Percentiles rank a stretch among this genome's conserved stretches.
Conservation (phyloP, 2,888 invertebrate genomes). For the Epsilonema sp. region DNA sequence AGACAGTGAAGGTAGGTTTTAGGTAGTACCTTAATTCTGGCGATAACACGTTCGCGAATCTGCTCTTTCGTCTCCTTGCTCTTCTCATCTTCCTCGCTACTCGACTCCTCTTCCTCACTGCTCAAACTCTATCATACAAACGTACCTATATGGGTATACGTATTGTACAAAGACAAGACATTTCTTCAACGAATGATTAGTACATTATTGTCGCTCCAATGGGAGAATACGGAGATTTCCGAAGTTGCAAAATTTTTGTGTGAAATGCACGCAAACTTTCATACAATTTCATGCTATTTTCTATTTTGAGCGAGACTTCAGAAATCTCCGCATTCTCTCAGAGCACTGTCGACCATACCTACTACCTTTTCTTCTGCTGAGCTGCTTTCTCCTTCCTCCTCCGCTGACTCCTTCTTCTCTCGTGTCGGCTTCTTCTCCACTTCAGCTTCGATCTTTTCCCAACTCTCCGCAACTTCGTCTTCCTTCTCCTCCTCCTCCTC, state of each 20-base stretch:
- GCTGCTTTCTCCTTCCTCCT: slow-evolving; percentile 31
- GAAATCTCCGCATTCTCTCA: no score
- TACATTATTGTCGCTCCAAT: no score
- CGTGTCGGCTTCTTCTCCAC: slow-evolving; percentile 37
- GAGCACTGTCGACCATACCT: slow-evolving; percentile 42
- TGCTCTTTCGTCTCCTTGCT: slow-evolving; percentile 47
- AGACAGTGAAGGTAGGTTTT: no score
- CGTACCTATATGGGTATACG: no score
- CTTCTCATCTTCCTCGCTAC: slow-evolving; percentile 17
- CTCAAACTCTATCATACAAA: not conserved
- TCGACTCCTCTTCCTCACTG: slow-evolving; percentile 28
- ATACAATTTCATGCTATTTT: no score
- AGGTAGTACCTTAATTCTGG: slow-evolving; percentile 51
- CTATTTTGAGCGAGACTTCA: no score
- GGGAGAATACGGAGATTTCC: not conserved
- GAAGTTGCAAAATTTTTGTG: not conserved
- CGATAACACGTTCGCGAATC: slow-evolving; percentile 48
- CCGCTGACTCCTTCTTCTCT: slow-evolving; percentile 25
- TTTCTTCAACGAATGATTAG: no score
- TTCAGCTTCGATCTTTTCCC: no score
- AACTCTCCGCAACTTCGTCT: slow-evolving; percentile 45
- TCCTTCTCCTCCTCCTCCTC: no score
- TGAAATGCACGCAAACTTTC: not conserved
- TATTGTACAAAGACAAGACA: no score
- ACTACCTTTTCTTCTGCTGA: slow-evolving; percentile 33